These are phyloP conservation scores for Gymnosoma rotundatum DNA, from an alignment of 2,888 invertebrate species.

Conservation along the genomic window DNA sequence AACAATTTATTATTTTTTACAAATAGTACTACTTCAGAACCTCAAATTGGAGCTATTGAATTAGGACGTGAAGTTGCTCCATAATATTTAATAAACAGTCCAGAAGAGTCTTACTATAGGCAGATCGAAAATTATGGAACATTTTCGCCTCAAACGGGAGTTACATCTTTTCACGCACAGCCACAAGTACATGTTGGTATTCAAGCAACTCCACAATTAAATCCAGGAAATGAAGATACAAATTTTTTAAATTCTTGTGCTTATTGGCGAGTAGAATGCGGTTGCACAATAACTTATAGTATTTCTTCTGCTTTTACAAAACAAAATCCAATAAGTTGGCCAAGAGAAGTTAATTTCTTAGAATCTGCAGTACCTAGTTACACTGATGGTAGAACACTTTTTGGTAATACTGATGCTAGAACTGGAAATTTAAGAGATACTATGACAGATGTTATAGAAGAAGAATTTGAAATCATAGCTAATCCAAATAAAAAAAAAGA, in stretches of 20 bases:
- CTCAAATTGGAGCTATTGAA: not conserved
- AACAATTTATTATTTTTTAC: not conserved
- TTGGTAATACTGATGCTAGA: not conserved
- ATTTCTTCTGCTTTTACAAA: conserved; percentile 12
- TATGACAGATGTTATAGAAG: not conserved
- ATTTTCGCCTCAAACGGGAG: too few species aligned
- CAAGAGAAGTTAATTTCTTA: not conserved
- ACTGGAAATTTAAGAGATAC: not conserved
- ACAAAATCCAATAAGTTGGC: not conserved
- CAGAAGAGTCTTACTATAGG: not conserved
- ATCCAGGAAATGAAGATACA: not conserved
- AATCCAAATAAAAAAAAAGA: not conserved
- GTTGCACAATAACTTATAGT: not conserved
- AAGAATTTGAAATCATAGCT: not conserved
- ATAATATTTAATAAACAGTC: too few species aligned
- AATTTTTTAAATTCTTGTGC: conserved; percentile 8
- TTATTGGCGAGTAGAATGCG: conserved; percentile 11
- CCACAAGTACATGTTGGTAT: conserved; percentile 33
- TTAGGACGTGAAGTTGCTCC: too few species aligned
- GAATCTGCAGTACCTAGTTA: not conserved
- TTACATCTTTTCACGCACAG: conserved; percentile 8
- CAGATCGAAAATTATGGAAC: too few species aligned
- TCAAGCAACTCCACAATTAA: conserved; percentile 22
- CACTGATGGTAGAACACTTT: not conserved
- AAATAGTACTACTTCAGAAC: not conserved